Evolutionary conservation across 1,140 invertebrate genomes (phyloP).

Genomic region (Apis mellifera): Amel_HAv3.1 CM009943.2:4482501-4483000

Average conservation of each 20-base stretch:
- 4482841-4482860: constrained; percentile 51
- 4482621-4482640: no score
- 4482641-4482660: neutral
- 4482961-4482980: constrained; percentile 56
- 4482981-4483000: constrained; percentile 57
- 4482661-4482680: neutral
- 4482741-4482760: constrained; percentile 4
- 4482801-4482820: constrained; percentile 54
- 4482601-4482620: no score
- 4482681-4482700: no score
- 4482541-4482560: no score
- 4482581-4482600: no score
- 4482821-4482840: constrained; percentile 33
- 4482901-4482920: constrained; percentile 57
- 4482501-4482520: neutral
- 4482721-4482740: neutral
- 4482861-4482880: constrained; percentile 64
- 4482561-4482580: no score
- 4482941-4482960: constrained; percentile 53
- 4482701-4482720: no score
- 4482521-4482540: neutral
- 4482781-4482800: constrained; percentile 46
- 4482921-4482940: constrained; percentile 51
- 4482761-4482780: constrained; percentile 34
- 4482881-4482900: constrained; percentile 40